Evolutionary conservation across 2,113 vertebrate genomes (phyloP).

Genomic region (Coryphaenoides rupestris): DNA sequence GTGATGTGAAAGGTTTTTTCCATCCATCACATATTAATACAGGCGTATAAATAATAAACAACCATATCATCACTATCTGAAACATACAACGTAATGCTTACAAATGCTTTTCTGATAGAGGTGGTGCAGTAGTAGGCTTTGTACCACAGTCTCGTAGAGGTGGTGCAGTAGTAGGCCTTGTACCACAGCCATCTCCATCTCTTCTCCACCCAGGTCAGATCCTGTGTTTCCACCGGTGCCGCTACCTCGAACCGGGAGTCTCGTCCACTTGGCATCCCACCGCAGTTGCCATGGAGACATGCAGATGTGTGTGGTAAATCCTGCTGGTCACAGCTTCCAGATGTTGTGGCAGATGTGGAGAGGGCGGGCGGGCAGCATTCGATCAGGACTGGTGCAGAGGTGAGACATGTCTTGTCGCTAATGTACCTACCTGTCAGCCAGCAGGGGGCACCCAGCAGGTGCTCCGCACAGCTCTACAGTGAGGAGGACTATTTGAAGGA

Average conservation of each 20-base stretch:
- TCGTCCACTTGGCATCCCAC: slow-evolving; percentile 39
- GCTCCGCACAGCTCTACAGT: neutral
- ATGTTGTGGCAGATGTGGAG: slow-evolving; percentile 52
- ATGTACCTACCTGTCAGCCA: neutral
- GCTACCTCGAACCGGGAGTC: slow-evolving; percentile 13
- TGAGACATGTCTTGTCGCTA: slow-evolving; percentile 31
- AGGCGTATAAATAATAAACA: no score
- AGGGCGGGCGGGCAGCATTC: slow-evolving; percentile 35
- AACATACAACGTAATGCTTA: no score
- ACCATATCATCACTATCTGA: no score
- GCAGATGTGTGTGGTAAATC: slow-evolving; percentile 37
- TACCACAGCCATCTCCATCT: neutral
- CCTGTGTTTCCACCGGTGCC: slow-evolving; percentile 20
- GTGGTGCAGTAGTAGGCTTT: no score
- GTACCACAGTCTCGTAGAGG: neutral
- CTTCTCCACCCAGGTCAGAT: slow-evolving; percentile 20
- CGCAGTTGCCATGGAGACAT: slow-evolving; percentile 56
- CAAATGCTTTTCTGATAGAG: no score
- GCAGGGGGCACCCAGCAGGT: neutral
- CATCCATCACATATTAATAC: no score
- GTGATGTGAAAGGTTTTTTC: no score
- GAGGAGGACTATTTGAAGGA: no score
- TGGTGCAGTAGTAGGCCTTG: no score
- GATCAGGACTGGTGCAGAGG: slow-evolving; percentile 53
- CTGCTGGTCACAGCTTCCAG: slow-evolving; percentile 47